Evolutionary conservation across 2,113 vertebrate genomes (phyloP).

Genomic region (Clupea harengus): DNA sequence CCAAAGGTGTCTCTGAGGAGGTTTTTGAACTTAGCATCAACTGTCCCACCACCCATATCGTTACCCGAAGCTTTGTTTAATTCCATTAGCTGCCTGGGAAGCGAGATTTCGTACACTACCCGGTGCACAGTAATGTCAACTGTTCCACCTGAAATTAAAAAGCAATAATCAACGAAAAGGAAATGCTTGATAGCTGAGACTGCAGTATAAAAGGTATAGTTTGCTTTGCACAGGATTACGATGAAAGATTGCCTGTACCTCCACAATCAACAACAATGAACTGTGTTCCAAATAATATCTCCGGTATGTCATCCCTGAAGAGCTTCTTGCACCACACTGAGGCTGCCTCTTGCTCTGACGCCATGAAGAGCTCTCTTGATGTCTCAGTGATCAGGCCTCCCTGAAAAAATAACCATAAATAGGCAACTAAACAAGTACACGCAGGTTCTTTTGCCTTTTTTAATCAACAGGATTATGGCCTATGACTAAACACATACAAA

Average conservation of each 20-base stretch:
- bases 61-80: constrained; percentile 54
- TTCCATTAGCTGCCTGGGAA: constrained; percentile 52
- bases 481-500: no score
- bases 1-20: no score
- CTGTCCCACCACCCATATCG: constrained; percentile 54
- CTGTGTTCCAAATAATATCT: constrained; percentile 51
- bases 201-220: not conserved
- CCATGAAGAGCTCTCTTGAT: constrained; percentile 44
- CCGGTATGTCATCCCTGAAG: constrained; percentile 40
- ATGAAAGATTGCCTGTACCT: constrained; percentile 43
- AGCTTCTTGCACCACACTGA: constrained; percentile 58
- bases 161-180: no score
- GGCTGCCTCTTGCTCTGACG: constrained; percentile 33
- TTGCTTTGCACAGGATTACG: no score
- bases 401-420: no score
- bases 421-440: no score
- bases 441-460: no score
- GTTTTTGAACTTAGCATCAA: constrained; percentile 47
- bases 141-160: no score
- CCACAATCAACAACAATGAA: constrained; percentile 62
- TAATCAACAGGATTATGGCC: no score
- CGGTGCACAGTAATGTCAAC: constrained; percentile 58
- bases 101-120: constrained; percentile 49
- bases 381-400: constrained; percentile 49
- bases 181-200: not conserved